Base-by-base conservation (phyloP, 2,888 invertebrate species). In the Sinodicranocentrus sp. region DNA sequence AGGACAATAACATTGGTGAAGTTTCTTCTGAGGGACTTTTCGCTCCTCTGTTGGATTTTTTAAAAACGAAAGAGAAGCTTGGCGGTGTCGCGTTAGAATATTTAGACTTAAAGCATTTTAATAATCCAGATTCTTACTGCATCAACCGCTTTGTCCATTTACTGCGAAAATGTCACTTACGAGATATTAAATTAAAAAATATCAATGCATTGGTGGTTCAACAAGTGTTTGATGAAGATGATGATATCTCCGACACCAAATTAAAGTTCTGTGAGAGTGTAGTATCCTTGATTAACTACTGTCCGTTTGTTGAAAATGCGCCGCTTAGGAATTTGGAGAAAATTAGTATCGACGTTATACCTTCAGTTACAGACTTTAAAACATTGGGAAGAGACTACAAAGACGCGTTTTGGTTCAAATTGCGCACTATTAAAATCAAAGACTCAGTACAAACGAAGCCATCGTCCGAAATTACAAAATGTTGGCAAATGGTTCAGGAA, bases 261-360 rank as follows among this genome's bases (percentile, higher is more conserved):
- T 61, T 44, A 6, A 72, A 52, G 19, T 79, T 79, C 15, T 79
- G 79, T 19, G 79, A 79, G 21, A 79, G 65, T 19, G 48, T 79
- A 0, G 19, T 72, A 5, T 65, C 71, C 0, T 10, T 79, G 2
- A 39, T 79, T 10, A 79, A 79, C 44, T 79, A 65, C 10, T 23
- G 26, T 2, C 63, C 63, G 13, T 72, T 79, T 43, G 39, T 72
- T 1, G 71, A 71, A 28, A 79, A 72, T 65, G 79, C 79, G 1
- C 79, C 71, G 2, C n/a, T 79, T 0, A n/a, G 65, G 25, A 79
- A 79, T 48, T 61, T 79, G 13, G 79, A 79, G 21, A 79, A 79
- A 23, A 33, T 79, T 2, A 79, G 26, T 2, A 17, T 79, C 0
- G 79, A 79, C 48, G 72, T 79, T 0, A 25, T 54, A 10, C 79